A percentile compares a stretch with the other conserved stretches of the same genome.
Conservation (phyloP, 2,797 vertebrate species). For the Merluccius polli region DNA sequence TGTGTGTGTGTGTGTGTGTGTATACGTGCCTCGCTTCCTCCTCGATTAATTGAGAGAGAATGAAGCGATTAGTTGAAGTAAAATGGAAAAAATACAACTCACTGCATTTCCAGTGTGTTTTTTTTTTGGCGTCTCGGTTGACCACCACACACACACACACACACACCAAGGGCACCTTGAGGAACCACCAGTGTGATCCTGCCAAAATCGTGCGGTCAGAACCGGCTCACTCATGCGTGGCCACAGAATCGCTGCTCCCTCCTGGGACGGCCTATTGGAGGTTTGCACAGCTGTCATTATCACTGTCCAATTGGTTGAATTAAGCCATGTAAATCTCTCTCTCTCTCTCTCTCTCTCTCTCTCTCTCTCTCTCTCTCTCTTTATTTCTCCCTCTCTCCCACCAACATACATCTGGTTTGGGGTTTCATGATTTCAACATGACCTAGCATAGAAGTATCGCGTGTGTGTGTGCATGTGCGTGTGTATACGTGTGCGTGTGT, state of each 20-base stretch:
- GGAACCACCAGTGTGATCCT: conserved; percentile 32
- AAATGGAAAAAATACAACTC: too few relatives aligned
- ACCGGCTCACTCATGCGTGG: conserved; percentile 38
- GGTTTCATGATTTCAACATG: background rate
- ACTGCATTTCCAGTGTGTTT: too few relatives aligned
- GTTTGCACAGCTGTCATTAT: conserved; percentile 53
- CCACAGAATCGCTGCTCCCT: conserved; percentile 39
- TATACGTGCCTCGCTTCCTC: too few relatives aligned
- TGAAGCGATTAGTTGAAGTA: too few relatives aligned
- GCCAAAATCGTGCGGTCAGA: conserved; percentile 44
- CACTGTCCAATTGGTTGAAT: conserved; percentile 39
- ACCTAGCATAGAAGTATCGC: background rate
- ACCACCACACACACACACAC: conserved; percentile 33
- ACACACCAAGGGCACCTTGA: conserved; percentile 52
- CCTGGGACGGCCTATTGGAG: conserved; percentile 40
- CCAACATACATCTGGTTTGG: background rate
- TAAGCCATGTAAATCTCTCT: conserved; percentile 44
- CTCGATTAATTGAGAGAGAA: too few relatives aligned
- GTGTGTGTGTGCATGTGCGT: background rate
- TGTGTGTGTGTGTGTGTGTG: too few relatives aligned
- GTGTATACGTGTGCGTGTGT: background rate
- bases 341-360: background rate
- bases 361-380: too few relatives aligned
- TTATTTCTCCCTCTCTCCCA: background rate
- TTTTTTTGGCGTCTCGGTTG: too few relatives aligned